Conservation (phyloP, 2,113 vertebrate genomes). For the Macrotus californicus region DNA sequence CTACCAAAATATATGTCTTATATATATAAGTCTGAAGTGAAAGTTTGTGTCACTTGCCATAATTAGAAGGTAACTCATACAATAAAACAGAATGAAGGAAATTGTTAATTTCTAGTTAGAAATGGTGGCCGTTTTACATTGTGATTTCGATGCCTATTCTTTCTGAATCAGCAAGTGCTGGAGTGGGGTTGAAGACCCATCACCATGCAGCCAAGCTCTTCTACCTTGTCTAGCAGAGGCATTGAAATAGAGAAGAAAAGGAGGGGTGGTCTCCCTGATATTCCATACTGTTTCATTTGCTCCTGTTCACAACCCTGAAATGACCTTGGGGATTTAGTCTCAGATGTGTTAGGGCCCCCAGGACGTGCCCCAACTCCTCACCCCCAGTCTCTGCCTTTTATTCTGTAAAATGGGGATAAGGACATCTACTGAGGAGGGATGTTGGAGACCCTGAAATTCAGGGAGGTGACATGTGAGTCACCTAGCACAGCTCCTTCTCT, state of each 20-base stretch:
- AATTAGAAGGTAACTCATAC: neutral
- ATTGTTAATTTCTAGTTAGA: neutral
- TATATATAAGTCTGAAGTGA: neutral
- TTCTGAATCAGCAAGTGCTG: neutral
- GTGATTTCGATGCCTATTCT: neutral
- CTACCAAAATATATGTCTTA: neutral
- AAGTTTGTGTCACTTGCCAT: neutral
- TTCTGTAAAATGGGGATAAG: neutral
- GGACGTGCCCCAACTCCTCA: neutral
- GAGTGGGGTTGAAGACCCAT: accelerated
- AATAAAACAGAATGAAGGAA: neutral
- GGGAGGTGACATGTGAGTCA: accelerated
- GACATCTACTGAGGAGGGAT: neutral
- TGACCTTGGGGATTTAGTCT: neutral
- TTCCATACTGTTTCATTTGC: accelerated
- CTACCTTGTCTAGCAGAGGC: too few relatives aligned
- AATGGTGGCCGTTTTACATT: too few relatives aligned
- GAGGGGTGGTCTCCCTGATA: neutral
- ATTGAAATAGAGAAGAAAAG: neutral
- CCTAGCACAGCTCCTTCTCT: neutral
- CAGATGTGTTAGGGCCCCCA: too few relatives aligned
- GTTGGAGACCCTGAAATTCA: neutral
- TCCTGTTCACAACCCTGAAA: neutral
- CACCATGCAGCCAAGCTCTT: neutral
- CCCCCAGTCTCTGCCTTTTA: neutral